Evolutionary conservation across 2,888 invertebrate genomes (phyloP).

Genomic region (Drosophila engyochracea): DNA sequence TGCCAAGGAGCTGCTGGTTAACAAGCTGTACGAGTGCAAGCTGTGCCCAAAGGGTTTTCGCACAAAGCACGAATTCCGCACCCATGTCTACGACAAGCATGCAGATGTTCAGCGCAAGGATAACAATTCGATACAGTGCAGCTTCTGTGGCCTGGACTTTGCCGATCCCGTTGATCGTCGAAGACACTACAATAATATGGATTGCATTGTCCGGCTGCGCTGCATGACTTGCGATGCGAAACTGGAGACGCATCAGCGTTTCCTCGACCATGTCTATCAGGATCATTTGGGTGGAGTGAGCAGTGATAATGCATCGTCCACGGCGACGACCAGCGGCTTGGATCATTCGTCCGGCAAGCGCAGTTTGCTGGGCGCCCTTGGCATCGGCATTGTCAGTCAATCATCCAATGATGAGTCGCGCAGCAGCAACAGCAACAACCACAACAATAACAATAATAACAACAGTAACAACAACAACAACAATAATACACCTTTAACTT

Average conservation of each 20-base stretch:
- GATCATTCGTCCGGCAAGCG: conserved; percentile 77
- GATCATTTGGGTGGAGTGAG: conserved; percentile 82
- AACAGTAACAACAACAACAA: conserved; percentile 27
- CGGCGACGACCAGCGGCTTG: conserved; percentile 41
- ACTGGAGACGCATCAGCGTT: conserved; percentile 84
- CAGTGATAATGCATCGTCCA: conserved; percentile 56
- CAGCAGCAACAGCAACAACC: conserved; percentile 49
- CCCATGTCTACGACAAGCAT: conserved; percentile 85
- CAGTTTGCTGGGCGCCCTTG: conserved; percentile 57
- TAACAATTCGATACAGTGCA: conserved; percentile 83
- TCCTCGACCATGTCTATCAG: conserved; percentile 85
- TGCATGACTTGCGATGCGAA: conserved; percentile 85
- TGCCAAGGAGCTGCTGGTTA: conserved; percentile 85
- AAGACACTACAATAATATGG: conserved; percentile 85
- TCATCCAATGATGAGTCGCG: conserved; percentile 81
- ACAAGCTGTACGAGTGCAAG: conserved; percentile 85
- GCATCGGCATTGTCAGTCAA: conserved; percentile 57
- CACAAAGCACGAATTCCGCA: conserved; percentile 85
- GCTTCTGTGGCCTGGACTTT: conserved; percentile 84
- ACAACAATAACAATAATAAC: conserved; percentile 36
- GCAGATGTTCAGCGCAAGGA: conserved; percentile 84
- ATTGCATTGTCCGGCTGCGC: conserved; percentile 84
- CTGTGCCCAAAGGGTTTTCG: conserved; percentile 84
- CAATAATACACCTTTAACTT: conserved; percentile 34
- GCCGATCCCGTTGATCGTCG: conserved; percentile 84